Base-by-base conservation (phyloP, 2,113 vertebrate species). In the Ameiurus melas region DNA sequence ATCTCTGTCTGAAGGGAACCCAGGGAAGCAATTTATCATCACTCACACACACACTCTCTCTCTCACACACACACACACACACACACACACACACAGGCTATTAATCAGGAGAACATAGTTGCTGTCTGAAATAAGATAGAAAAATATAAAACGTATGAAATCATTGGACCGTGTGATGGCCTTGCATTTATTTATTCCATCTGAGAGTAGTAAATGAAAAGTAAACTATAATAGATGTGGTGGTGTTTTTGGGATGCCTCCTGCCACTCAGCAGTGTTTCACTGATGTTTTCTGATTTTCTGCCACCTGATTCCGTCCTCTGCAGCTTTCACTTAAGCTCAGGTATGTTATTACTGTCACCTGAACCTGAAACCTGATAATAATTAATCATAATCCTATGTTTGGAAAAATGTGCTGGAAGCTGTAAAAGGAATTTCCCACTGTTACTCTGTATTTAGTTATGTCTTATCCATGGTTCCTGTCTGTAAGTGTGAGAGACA, bases 1-100 rank as follows among this genome's bases (percentile, higher is more conserved):
- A 90, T 91, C 85, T 87, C 85, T 85, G 84, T 89, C 90, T 47
- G 36, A 79, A 83, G 81, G 90, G 85, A 62, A 88, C 84, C 57
- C 43, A 68, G 86, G 88, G 84, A 85, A 83, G 87, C 86, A 47
- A 92, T 91, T 92, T 62, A 86, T 83, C 85, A 92, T 90, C 85
- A 68, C 88, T 82, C 57, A 27, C 85, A 91, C 64, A 84, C 79
- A 88, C 19, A 87, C 70, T n/a, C n/a, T n/a, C n/a, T n/a, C n/a
- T n/a, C n/a, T n/a, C n/a, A 78, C 36, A 90, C 62, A 86, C 85
- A 85, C 86, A 87, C n/a, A 82, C 85, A 68, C 87, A 81, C 82
- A 60, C 58, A 85, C 70, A 86, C 20, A 85, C 70, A 83, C 22
- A 30, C 66, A 87, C n/a, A 87, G n/a, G 66, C 71, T 88, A 84